Evolutionary conservation across 2,113 vertebrate genomes (phyloP).

Genomic region (Zosterops borbonicus): DNA sequence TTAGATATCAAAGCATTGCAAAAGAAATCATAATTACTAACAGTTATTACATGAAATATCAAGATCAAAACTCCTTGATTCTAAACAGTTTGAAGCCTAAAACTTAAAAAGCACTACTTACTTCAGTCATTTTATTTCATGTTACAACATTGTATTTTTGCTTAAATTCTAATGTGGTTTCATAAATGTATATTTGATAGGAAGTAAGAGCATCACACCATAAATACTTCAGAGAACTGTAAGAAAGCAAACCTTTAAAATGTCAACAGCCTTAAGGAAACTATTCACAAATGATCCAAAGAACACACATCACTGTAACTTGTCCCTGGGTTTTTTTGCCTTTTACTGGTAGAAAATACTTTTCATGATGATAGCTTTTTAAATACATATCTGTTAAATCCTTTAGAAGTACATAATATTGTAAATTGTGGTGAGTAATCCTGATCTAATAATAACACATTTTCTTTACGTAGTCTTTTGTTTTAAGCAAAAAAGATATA

Average conservation of each 20-base stretch:
- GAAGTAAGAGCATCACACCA: not conserved
- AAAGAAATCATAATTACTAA: not conserved
- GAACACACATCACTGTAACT: not conserved
- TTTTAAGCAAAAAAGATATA: not conserved
- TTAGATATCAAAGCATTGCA: not conserved
- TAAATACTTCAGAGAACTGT: not conserved
- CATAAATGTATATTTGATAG: not conserved
- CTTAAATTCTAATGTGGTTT: not conserved
- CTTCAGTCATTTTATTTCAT: not conserved
- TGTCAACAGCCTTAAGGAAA: not conserved
- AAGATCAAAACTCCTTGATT: not conserved
- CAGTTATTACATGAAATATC: not conserved
- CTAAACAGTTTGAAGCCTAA: not conserved
- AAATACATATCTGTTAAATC: not conserved
- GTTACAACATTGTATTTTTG: not conserved
- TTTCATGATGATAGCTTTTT: not conserved
- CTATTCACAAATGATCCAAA: not conserved
- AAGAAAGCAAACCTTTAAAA: not conserved
- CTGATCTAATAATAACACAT: not conserved
- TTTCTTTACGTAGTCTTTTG: not conserved
- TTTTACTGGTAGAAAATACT: not conserved
- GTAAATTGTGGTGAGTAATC: not conserved
- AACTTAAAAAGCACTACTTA: not conserved
- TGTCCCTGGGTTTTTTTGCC: not conserved
- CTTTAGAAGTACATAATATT: not conserved